Conservation (phyloP, 1,140 invertebrate species). For the Zaprionus nigranus region DNA sequence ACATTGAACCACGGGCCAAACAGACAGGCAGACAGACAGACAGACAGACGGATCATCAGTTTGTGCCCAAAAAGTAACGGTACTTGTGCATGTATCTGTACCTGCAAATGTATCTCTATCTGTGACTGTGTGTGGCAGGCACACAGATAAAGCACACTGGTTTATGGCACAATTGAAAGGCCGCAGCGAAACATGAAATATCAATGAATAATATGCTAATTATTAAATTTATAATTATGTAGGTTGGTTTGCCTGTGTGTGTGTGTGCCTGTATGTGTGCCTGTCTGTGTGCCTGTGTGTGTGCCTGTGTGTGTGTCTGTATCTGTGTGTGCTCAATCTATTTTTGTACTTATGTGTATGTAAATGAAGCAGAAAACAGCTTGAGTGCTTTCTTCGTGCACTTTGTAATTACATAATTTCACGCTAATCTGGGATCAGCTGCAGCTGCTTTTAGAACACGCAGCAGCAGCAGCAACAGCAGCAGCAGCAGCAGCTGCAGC, state of each 20-base stretch:
- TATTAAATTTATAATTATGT: slow-evolving; percentile 9
- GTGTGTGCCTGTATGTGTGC: slow-evolving; percentile 13
- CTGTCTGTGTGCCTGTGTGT: slow-evolving; percentile 2
- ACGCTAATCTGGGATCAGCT: slow-evolving; percentile 6
- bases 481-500: background rate
- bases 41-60: slow-evolving; percentile 16
- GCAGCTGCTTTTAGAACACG: slow-evolving; percentile 9
- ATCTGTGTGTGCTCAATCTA: slow-evolving; percentile 18
- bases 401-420: slow-evolving; percentile 19
- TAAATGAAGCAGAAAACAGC: background rate
- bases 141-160: slow-evolving; percentile 23
- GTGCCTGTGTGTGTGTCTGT: slow-evolving; percentile 16
- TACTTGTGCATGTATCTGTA: slow-evolving; percentile 20
- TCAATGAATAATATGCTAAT: slow-evolving; percentile 30
- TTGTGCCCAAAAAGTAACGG: slow-evolving; percentile 44
- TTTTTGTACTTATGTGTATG: background rate
- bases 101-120: slow-evolving; percentile 13
- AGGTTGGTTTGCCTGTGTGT: slow-evolving; percentile 1
- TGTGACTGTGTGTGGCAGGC: slow-evolving; percentile 6
- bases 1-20: slow-evolving; percentile 50
- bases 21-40: slow-evolving; percentile 8
- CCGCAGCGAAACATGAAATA: slow-evolving; percentile 28
- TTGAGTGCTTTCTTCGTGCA: background rate
- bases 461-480: background rate
- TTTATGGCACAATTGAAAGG: slow-evolving; percentile 43